Conservation (phyloP, 2,888 invertebrate genomes). For the Protula sp. region DNA sequence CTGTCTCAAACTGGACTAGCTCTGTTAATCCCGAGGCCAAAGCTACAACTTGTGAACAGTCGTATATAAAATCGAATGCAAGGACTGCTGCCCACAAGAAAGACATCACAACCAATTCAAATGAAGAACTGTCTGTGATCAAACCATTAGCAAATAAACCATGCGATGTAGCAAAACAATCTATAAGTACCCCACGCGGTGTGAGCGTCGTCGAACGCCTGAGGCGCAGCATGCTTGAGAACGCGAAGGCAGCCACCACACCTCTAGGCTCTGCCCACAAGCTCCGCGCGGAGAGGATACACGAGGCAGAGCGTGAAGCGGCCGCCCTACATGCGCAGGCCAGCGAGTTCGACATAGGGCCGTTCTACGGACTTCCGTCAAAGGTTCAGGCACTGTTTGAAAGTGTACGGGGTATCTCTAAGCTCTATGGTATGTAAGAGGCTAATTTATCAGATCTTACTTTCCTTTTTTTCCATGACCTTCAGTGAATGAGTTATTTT, state of each 20-base stretch:
- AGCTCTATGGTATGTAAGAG: conserved; percentile 72
- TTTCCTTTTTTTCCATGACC: not conserved
- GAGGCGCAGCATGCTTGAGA: not conserved
- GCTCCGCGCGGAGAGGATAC: not conserved
- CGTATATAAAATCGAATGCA: too few species aligned
- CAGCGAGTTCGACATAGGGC: conserved; percentile 23
- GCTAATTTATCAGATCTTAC: not conserved
- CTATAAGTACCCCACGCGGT: not conserved
- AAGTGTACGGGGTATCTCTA: conserved; percentile 70
- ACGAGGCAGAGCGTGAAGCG: not conserved
- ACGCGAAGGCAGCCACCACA: not conserved
- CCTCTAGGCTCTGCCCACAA: not conserved
- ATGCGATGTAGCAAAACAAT: not conserved
- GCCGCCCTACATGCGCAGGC: not conserved
- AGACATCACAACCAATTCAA: not conserved
- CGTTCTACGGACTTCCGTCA: conserved; percentile 75
- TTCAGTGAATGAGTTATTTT: not conserved
- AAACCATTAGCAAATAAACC: too few species aligned
- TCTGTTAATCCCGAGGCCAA: too few species aligned
- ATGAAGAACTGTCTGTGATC: too few species aligned
- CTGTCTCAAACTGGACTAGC: not conserved
- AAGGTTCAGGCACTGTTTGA: conserved; percentile 68
- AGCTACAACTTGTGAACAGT: too few species aligned
- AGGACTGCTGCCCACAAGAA: not conserved
- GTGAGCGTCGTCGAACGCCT: not conserved